Evolutionary conservation across 2,888 invertebrate genomes (phyloP).

Genomic region (Synergus gifuensis): DNA sequence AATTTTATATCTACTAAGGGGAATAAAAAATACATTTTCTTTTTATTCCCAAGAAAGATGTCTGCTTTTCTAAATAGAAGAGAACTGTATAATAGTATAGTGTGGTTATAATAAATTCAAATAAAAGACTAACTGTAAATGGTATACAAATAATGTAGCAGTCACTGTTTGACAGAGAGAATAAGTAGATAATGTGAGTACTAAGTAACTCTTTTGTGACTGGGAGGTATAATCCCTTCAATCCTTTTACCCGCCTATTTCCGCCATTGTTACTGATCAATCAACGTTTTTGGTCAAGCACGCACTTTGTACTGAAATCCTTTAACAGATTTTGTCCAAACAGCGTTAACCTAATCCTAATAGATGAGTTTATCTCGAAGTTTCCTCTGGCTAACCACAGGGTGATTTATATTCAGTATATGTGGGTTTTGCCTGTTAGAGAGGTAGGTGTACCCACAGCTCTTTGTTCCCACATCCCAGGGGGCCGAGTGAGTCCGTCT

Average conservation of each 20-base stretch:
- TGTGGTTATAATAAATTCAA: neutral
- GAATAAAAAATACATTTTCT: neutral
- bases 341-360: slow-evolving; percentile 66
- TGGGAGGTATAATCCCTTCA: slow-evolving; percentile 2
- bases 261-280: slow-evolving; percentile 7
- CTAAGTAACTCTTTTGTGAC: slow-evolving; percentile 29
- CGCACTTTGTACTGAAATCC: neutral
- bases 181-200: slow-evolving; percentile 12
- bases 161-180: neutral
- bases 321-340: slow-evolving; percentile 58
- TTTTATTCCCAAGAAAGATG: too few relatives aligned
- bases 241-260: slow-evolving; percentile 24
- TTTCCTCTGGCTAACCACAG: slow-evolving; percentile 59
- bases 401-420: slow-evolving; percentile 64
- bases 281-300: neutral
- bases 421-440: slow-evolving; percentile 54
- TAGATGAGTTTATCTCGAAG: slow-evolving; percentile 67
- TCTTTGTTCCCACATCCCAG: slow-evolving; percentile 65
- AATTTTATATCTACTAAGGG: neutral
- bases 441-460: slow-evolving; percentile 57
- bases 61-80: too few relatives aligned
- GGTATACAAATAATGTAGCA: neutral
- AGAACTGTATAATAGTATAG: too few relatives aligned
- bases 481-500: slow-evolving; percentile 55
- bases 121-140: neutral